Conservation (phyloP, 2,113 vertebrate species). For the Strigops habroptila region DNA sequence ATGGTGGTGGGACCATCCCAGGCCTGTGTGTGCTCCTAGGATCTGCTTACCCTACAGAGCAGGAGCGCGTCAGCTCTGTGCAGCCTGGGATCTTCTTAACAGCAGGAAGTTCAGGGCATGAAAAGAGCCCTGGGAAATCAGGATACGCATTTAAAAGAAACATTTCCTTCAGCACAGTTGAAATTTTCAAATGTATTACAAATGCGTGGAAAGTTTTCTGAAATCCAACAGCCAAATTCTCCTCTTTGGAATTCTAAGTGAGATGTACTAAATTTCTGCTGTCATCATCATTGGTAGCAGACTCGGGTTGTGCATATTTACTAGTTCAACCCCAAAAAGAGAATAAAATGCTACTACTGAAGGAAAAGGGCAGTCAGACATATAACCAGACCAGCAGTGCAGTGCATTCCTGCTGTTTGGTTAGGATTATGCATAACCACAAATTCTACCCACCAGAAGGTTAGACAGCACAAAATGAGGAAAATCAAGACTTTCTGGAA, state of each 20-base stretch:
- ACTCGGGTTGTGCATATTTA: neutral
- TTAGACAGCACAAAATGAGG: neutral
- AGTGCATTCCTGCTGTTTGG: neutral
- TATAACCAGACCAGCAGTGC: neutral
- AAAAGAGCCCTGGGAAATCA: neutral
- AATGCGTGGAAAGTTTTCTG: neutral
- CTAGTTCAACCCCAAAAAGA: neutral
- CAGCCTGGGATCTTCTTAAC: neutral
- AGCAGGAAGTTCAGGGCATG: neutral
- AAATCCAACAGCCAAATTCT: neutral
- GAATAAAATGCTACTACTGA: neutral
- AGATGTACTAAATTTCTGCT: neutral
- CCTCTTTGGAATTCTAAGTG: neutral
- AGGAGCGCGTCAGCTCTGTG: accelerated
- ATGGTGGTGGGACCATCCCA: neutral
- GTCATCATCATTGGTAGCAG: neutral
- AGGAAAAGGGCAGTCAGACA: neutral
- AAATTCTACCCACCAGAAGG: neutral
- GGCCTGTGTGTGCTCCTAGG: neutral
- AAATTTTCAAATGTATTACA: neutral
- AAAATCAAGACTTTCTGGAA: neutral
- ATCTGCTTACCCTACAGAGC: neutral
- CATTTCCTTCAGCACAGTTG: neutral
- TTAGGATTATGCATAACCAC: neutral
- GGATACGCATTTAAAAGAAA: neutral